These are phyloP conservation scores for Calameuta pallipes DNA, from an alignment of 2,888 invertebrate genomes.

Conservation along the genomic window DNA sequence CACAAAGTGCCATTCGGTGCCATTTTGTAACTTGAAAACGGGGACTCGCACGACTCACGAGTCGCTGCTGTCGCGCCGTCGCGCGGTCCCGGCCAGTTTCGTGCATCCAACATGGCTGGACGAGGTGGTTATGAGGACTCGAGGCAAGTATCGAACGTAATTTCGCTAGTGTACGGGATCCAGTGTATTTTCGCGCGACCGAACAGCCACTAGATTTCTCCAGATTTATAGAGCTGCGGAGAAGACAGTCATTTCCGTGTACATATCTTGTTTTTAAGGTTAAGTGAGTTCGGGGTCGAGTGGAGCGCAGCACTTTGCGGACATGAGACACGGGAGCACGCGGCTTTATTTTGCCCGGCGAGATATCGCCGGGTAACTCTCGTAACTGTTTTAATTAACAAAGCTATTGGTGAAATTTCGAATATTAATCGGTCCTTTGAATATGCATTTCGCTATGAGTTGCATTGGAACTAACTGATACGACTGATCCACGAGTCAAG, in stretches of 20 bases:
- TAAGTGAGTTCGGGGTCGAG: conserved; percentile 44
- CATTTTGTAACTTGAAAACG: conserved; percentile 10
- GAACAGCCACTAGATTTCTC: too few relatives aligned
- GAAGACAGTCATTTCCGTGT: conserved; percentile 6
- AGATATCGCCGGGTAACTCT: background rate
- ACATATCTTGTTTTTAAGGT: conserved; percentile 40
- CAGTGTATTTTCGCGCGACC: background rate
- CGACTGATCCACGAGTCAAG: background rate
- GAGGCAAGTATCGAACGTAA: conserved; percentile 72
- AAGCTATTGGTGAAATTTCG: too few relatives aligned
- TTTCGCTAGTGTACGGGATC: conserved; percentile 20
- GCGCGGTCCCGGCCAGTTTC: conserved; percentile 60
- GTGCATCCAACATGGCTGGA: conserved; percentile 86
- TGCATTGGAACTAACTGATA: background rate
- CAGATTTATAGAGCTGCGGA: too few relatives aligned
- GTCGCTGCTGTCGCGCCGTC: conserved; percentile 14
- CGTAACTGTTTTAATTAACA: too few relatives aligned
- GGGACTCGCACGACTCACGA: conserved; percentile 42
- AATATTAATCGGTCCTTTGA: too few relatives aligned
- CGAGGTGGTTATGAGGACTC: conserved; percentile 88
- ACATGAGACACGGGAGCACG: conserved; percentile 46
- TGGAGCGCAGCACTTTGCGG: conserved; percentile 47
- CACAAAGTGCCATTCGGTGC: conserved; percentile 45
- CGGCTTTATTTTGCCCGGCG: conserved; percentile 50
- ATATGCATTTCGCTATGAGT: too few relatives aligned